A percentile compares a stretch with the other conserved stretches of the same genome.
Conservation (phyloP, 2,797 vertebrate species). For the Amphiprion clarkii region DNA sequence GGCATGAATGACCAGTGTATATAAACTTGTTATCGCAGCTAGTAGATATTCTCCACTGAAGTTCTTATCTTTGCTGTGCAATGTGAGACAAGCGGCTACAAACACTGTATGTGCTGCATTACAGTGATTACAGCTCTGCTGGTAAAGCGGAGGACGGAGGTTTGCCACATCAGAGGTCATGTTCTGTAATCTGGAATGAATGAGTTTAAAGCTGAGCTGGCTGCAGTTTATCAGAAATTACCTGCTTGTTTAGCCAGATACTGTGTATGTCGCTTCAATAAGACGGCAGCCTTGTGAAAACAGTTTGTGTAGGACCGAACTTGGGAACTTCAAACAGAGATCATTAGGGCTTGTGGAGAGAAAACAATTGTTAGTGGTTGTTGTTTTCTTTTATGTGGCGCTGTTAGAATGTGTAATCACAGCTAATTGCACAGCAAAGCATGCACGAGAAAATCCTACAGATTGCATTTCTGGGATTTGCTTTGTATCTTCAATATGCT, state of each 20-base stretch:
- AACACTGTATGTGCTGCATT: slow-evolving; percentile 51
- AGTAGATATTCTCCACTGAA: slow-evolving; percentile 63
- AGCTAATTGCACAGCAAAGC: slow-evolving; percentile 67
- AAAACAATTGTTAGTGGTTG: slow-evolving; percentile 64
- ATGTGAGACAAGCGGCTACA: slow-evolving; percentile 54
- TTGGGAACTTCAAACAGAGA: slow-evolving; percentile 62
- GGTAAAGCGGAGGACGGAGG: slow-evolving; percentile 44
- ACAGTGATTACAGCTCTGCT: slow-evolving; percentile 61
- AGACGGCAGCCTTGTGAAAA: slow-evolving; percentile 53
- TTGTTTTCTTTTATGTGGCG: slow-evolving; percentile 45
- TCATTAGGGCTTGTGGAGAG: slow-evolving; percentile 54
- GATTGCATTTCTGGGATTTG: slow-evolving; percentile 70
- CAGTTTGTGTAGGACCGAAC: slow-evolving; percentile 40
- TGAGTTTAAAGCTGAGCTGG: slow-evolving; percentile 48
- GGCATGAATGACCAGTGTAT: slow-evolving; percentile 44
- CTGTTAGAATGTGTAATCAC: slow-evolving; percentile 67
- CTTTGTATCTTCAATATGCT: slow-evolving; percentile 55
- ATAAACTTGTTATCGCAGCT: slow-evolving; percentile 58
- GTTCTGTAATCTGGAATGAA: slow-evolving; percentile 62
- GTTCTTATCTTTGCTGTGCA: slow-evolving; percentile 68
- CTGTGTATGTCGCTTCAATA: slow-evolving; percentile 44
- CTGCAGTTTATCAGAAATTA: slow-evolving; percentile 71
- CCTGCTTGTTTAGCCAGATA: slow-evolving; percentile 68
- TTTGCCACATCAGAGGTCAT: slow-evolving; percentile 67
- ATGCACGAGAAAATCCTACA: slow-evolving; percentile 57